A percentile compares a stretch with the other conserved stretches of the same genome.
Conservation (phyloP, 2,797 vertebrate genomes). For the Pteropus rufus region DNA sequence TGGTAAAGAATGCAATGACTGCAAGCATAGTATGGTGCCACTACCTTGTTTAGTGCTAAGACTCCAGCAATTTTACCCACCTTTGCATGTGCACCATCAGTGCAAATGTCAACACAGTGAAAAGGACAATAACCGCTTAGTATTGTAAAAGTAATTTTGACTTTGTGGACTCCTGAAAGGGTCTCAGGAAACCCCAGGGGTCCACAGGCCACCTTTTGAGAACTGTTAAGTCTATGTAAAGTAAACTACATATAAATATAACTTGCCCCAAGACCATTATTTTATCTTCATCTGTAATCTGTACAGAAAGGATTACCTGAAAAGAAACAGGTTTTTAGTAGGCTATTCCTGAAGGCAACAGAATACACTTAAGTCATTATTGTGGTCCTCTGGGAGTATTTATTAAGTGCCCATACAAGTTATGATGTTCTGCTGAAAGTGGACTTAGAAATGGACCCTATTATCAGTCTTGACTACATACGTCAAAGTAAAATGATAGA, state of each 20-base stretch:
- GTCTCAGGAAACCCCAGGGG: neutral
- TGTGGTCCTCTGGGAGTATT: neutral
- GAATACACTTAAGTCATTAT: neutral
- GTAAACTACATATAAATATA: neutral
- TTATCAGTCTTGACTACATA: neutral
- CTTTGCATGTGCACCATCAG: neutral
- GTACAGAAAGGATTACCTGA: neutral
- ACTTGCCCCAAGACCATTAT: neutral
- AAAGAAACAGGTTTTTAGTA: slow-evolving; percentile 42
- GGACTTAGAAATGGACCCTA: neutral
- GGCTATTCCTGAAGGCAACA: neutral
- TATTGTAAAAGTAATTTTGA: slow-evolving; percentile 24
- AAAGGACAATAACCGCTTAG: neutral
- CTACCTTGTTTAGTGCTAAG: neutral
- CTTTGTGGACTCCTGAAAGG: neutral
- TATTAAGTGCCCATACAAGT: neutral
- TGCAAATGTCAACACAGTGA: neutral
- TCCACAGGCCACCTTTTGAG: neutral
- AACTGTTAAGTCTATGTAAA: neutral
- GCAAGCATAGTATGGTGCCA: neutral
- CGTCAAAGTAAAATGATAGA: neutral
- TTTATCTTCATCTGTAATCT: slow-evolving; percentile 17
- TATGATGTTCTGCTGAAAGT: slow-evolving; percentile 2
- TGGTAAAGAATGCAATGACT: neutral
- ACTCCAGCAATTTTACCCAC: neutral